A percentile compares a stretch with the other conserved stretches of the same genome.
These are phyloP conservation scores for Neelides sp. DNA, from an alignment of 1,140 invertebrate species.

Conservation along the genomic window DNA sequence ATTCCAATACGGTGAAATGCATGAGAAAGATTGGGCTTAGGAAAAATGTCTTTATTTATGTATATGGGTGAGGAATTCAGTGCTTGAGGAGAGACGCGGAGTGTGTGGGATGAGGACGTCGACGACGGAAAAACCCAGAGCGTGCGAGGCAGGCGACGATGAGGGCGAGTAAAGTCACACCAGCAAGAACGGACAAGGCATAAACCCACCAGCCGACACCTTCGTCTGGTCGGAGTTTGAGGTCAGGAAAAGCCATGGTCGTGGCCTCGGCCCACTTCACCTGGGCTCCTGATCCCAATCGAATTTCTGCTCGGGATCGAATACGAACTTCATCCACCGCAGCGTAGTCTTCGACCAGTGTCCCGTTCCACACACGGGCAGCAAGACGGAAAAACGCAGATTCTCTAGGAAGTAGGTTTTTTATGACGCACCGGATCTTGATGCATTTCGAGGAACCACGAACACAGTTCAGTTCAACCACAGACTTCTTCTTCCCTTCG, in stretches of 20 bases:
- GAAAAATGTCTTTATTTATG: no score
- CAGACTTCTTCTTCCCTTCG: slow-evolving; percentile 53
- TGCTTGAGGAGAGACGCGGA: slow-evolving; percentile 27
- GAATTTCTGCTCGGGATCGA: slow-evolving; percentile 57
- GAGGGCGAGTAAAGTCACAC: slow-evolving; percentile 24
- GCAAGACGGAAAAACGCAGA: no score
- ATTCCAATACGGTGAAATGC: no score
- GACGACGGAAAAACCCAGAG: slow-evolving; percentile 27
- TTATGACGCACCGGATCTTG: slow-evolving; percentile 65
- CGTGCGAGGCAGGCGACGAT: slow-evolving; percentile 30
- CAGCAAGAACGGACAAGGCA: slow-evolving; percentile 23
- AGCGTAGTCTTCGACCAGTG: slow-evolving; percentile 73
- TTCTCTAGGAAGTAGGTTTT: slow-evolving; percentile 56
- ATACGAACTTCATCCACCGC: slow-evolving; percentile 70
- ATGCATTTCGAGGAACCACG: slow-evolving; percentile 69
- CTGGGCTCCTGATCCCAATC: slow-evolving; percentile 43
- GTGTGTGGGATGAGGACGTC: slow-evolving; percentile 30
- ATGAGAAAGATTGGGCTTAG: no score
- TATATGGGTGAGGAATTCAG: background rate
- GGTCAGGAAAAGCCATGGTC: slow-evolving; percentile 24
- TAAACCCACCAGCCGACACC: slow-evolving; percentile 30
- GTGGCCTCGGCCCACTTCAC: slow-evolving; percentile 20
- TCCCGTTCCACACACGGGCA: slow-evolving; percentile 72
- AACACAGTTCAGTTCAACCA: slow-evolving; percentile 70
- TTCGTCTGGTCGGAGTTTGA: slow-evolving; percentile 23